These are phyloP conservation scores for Peromyscus melanophrys DNA, from an alignment of 2,797 vertebrate species.

Conservation along the genomic window DNA sequence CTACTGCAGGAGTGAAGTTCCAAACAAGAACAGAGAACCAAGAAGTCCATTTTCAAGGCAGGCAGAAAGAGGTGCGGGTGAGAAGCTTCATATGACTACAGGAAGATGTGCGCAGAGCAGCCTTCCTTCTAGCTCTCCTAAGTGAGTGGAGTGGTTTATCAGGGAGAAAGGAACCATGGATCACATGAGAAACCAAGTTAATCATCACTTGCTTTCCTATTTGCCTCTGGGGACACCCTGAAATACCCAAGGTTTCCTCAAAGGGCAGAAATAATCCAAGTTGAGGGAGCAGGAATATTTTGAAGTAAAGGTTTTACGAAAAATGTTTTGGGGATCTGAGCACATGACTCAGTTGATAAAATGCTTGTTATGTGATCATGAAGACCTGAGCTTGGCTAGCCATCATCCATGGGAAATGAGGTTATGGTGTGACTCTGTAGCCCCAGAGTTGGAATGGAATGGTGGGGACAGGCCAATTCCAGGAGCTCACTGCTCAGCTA, in stretches of 20 bases:
- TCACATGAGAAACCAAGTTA: not conserved
- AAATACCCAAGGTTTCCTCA: not conserved
- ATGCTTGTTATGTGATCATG: not conserved
- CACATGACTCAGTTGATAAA: not conserved
- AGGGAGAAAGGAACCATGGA: not conserved
- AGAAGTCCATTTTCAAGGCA: not conserved
- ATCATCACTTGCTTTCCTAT: not conserved
- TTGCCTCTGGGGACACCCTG: not conserved
- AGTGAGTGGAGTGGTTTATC: not conserved
- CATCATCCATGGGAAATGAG: not conserved
- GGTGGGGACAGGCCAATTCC: not conserved
- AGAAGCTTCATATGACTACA: too few species aligned
- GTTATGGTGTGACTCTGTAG: not conserved
- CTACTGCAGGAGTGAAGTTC: not conserved
- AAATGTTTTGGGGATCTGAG: not conserved
- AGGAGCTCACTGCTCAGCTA: not conserved
- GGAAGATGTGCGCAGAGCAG: rapidly evolving
- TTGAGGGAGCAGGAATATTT: not conserved
- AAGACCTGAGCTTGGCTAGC: not conserved
- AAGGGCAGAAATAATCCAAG: not conserved
- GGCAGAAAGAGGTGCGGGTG: rapidly evolving
- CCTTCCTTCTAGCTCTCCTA: not conserved
- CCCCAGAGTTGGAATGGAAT: not conserved
- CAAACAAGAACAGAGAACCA: not conserved
- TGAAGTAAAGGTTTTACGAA: not conserved